Evolutionary conservation across 2,888 invertebrate genomes (phyloP).

Genomic region (Dendrolimus pini): DNA sequence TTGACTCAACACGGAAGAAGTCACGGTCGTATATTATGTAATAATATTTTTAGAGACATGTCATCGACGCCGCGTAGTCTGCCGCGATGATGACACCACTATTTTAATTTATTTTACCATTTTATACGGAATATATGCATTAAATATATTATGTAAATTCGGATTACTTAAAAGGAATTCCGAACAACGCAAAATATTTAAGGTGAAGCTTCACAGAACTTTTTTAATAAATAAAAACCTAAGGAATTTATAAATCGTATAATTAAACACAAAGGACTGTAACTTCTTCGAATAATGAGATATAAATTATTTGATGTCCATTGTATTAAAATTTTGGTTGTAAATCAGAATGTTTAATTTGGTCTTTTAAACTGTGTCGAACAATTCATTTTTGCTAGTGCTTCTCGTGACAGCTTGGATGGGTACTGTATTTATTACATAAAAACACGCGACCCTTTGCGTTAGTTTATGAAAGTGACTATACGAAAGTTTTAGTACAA

Average conservation of each 20-base stretch:
- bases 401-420: conserved; percentile 30
- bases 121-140: conserved; percentile 37
- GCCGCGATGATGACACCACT: conserved; percentile 35
- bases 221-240: background rate
- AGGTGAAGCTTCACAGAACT: conserved; percentile 2
- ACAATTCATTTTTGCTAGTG: conserved; percentile 42
- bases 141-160: conserved; percentile 37
- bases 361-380: conserved; percentile 50
- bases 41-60: conserved; percentile 5
- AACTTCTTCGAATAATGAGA: conserved; percentile 12
- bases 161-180: conserved; percentile 20
- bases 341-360: conserved; percentile 56
- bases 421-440: conserved; percentile 33
- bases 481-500: no score
- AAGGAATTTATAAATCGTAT: conserved; percentile 3
- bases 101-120: conserved; percentile 33
- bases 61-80: conserved; percentile 47
- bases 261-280: conserved; percentile 3
- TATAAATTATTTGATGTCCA: conserved; percentile 47
- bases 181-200: conserved; percentile 16
- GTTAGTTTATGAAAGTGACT: no score
- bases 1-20: background rate
- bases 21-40: background rate
- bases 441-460: conserved; percentile 18
- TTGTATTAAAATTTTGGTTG: conserved; percentile 55